Percentiles rank a stretch among this genome's conserved stretches.
Conservation (phyloP, 2,888 invertebrate species). For the Catocala sponsa region DNA sequence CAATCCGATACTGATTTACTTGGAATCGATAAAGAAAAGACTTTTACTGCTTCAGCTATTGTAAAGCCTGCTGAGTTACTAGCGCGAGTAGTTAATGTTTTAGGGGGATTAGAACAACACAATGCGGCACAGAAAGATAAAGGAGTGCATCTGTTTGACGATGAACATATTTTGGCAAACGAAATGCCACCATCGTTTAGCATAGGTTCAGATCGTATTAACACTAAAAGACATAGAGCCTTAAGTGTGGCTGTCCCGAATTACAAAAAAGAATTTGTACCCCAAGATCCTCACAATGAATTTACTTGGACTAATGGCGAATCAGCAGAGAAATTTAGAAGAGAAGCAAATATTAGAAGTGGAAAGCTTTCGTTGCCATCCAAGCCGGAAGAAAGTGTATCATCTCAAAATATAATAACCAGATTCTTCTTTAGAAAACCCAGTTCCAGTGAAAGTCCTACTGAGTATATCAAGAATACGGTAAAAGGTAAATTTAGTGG, state of each 20-base stretch:
- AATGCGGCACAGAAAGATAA: conserved; percentile 81
- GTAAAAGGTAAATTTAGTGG: conserved; percentile 70
- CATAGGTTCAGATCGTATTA: conserved; percentile 80
- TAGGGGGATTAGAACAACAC: conserved; percentile 89
- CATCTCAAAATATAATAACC: conserved; percentile 70
- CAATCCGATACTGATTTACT: conserved; percentile 94
- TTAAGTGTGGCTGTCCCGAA: conserved; percentile 88
- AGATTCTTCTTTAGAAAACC: conserved; percentile 71
- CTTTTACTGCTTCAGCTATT: conserved; percentile 91
- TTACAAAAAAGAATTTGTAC: conserved; percentile 76
- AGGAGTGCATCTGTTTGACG: conserved; percentile 91
- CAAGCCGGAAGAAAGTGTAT: conserved; percentile 56
- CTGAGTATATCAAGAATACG: conserved; percentile 74
- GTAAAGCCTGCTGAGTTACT: conserved; percentile 93
- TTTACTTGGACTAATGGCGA: conserved; percentile 92
- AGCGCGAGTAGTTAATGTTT: conserved; percentile 92
- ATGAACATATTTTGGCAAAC: conserved; percentile 92
- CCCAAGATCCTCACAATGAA: conserved; percentile 79
- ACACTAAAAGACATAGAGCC: conserved; percentile 87
- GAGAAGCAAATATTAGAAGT: conserved; percentile 79
- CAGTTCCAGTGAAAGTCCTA: conserved; percentile 71
- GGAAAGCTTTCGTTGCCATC: conserved; percentile 79
- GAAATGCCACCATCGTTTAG: conserved; percentile 89
- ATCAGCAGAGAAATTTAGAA: conserved; percentile 88
- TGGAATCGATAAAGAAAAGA: conserved; percentile 93